Evolutionary conservation across 2,888 invertebrate genomes (phyloP).

Genomic region (Drosophila trichaetosa): DNA sequence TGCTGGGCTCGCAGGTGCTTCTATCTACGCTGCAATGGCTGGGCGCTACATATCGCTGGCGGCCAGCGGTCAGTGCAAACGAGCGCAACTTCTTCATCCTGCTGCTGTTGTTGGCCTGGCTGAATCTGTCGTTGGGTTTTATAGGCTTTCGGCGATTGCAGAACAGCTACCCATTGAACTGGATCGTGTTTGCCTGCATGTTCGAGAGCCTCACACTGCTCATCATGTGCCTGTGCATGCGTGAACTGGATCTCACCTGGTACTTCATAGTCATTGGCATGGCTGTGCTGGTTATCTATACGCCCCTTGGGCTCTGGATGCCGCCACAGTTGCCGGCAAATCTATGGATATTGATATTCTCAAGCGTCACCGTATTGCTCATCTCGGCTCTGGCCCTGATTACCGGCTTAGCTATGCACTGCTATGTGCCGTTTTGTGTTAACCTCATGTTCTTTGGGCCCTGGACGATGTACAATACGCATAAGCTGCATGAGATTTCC

Average conservation of each 20-base stretch:
- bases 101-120: constrained; percentile 52
- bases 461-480: constrained; percentile 65
- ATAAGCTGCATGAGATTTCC: constrained; percentile 28
- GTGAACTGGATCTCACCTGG: constrained; percentile 55
- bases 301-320: constrained; percentile 49
- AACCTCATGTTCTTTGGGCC: constrained; percentile 62
- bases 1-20: constrained; percentile 40
- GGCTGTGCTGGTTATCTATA: constrained; percentile 46
- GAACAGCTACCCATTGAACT: constrained; percentile 53
- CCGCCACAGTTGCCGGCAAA: constrained; percentile 39
- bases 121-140: constrained; percentile 48
- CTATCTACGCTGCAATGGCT: constrained; percentile 56
- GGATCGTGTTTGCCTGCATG: constrained; percentile 60
- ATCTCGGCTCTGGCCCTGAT: constrained; percentile 32
- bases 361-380: constrained; percentile 42
- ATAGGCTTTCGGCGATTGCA: constrained; percentile 62
- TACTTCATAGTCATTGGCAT: constrained; percentile 25
- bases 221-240: constrained; percentile 36
- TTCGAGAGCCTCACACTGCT: constrained; percentile 61
- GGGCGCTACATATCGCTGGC: constrained; percentile 48
- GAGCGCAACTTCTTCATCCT: constrained; percentile 46
- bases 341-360: constrained; percentile 57
- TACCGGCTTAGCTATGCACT: constrained; percentile 40
- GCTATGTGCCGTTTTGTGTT: constrained; percentile 51
- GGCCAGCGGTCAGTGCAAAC: constrained; percentile 7